phyloP scores from a whole-genome alignment of 1,140 invertebrate species.

The Magallana gigas region DNA sequence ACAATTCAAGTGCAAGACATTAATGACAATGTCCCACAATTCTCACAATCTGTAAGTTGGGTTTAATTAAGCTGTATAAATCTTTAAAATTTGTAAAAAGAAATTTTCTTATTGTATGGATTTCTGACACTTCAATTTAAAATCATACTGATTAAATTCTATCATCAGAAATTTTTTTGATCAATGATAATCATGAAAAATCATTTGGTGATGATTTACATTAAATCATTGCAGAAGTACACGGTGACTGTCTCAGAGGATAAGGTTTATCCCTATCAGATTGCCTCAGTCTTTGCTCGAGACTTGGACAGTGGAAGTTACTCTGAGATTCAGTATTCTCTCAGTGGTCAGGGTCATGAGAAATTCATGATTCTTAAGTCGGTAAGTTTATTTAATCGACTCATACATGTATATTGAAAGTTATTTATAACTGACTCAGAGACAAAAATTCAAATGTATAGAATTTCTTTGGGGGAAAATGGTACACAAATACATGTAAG shows the following conservation, averaged over 20 bases:
- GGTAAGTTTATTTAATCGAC: not conserved
- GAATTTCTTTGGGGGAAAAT: too few species aligned
- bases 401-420: too few species aligned
- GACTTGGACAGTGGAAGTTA: constrained; percentile 64
- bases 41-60: constrained; percentile 48
- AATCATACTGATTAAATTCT: too few species aligned
- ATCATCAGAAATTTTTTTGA: too few species aligned
- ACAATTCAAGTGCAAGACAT: constrained; percentile 61
- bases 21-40: constrained; percentile 67
- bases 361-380: constrained; percentile 46
- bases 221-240: constrained; percentile 58
- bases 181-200: too few species aligned
- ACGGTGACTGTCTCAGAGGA: constrained; percentile 56
- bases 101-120: too few species aligned
- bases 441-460: too few species aligned
- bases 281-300: constrained; percentile 57
- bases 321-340: constrained; percentile 55
- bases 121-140: too few species aligned
- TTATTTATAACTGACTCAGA: too few species aligned
- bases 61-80: too few species aligned
- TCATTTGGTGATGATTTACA: not conserved
- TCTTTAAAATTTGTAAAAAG: too few species aligned
- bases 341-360: constrained; percentile 48
- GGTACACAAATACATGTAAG: too few species aligned
- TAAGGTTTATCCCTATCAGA: constrained; percentile 46